A percentile compares a stretch with the other conserved stretches of the same genome.
These are phyloP conservation scores for Charaxes varanes DNA, from an alignment of 1,140 invertebrate genomes.

Conservation along the genomic window DNA sequence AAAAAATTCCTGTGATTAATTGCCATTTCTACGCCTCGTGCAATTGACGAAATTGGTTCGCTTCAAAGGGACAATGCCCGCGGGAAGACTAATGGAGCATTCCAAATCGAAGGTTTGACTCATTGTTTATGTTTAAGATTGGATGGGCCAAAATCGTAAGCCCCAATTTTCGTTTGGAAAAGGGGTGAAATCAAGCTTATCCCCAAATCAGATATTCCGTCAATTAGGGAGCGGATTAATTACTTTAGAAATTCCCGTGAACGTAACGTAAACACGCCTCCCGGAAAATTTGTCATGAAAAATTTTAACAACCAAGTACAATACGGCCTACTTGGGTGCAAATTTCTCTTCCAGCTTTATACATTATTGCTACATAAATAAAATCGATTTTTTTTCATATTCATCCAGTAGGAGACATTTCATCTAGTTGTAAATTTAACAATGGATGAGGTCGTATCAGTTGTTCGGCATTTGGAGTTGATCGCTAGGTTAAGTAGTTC, in stretches of 20 bases:
- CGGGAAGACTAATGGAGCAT: no score
- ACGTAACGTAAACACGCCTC: slow-evolving; percentile 21
- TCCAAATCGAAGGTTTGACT: slow-evolving; percentile 8
- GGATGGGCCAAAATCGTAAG: slow-evolving; percentile 8
- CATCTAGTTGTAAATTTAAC: no score
- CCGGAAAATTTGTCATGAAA: slow-evolving; percentile 9
- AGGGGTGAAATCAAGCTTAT: slow-evolving; percentile 21
- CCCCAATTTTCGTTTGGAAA: slow-evolving; percentile 16
- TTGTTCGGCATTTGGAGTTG: no score
- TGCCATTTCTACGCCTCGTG: no score
- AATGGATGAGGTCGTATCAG: no score
- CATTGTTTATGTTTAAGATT: slow-evolving; percentile 5
- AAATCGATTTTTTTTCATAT: no score
- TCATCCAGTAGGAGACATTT: no score
- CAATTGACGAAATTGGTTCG: no score
- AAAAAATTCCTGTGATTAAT: no score
- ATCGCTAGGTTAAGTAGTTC: no score
- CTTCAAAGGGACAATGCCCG: no score
- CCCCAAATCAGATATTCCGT: slow-evolving; percentile 29
- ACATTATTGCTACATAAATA: no score
- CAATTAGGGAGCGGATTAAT: slow-evolving; percentile 31
- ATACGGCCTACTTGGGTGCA: slow-evolving; percentile 9
- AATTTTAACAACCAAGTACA: slow-evolving; percentile 13
- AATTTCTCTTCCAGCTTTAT: slow-evolving; percentile 1
- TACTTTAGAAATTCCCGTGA: slow-evolving; percentile 29